Percentiles rank a stretch among this genome's conserved stretches.
These are phyloP conservation scores for Lucilia sericata DNA, from an alignment of 1,140 invertebrate species.

Conservation along the genomic window DNA sequence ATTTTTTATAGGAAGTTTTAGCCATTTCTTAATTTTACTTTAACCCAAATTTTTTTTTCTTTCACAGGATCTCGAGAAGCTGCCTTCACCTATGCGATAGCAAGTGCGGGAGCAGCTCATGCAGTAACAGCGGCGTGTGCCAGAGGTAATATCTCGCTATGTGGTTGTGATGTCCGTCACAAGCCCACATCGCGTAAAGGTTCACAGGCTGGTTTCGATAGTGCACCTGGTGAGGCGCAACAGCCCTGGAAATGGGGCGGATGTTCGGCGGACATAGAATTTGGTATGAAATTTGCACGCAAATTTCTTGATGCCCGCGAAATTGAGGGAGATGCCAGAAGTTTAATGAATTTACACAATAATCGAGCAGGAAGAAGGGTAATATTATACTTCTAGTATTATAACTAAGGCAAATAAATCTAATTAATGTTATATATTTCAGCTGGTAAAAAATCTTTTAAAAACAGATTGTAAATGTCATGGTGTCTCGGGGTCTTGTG, in stretches of 20 bases:
- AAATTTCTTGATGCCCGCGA: conserved; percentile 88
- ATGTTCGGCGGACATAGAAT: conserved; percentile 84
- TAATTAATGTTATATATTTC: conserved; percentile 54
- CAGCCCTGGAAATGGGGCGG: conserved; percentile 87
- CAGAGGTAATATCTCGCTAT: conserved; percentile 86
- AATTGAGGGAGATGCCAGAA: conserved; percentile 83
- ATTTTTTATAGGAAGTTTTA: too few species aligned
- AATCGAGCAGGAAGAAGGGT: conserved; percentile 95
- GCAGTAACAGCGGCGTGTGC: conserved; percentile 91
- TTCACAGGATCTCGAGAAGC: conserved; percentile 86
- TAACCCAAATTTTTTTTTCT: neutral
- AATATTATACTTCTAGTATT: conserved; percentile 51
- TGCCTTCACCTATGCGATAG: conserved; percentile 91
- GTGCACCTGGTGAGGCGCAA: conserved; percentile 51
- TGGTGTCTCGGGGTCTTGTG: conserved; percentile 95
- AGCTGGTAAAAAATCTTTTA: conserved; percentile 87
- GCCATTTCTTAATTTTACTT: too few species aligned
- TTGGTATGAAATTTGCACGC: conserved; percentile 81
- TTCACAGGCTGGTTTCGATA: conserved; percentile 48
- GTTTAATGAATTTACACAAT: conserved; percentile 97
- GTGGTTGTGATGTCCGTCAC: conserved; percentile 80
- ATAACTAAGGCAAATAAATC: neutral
- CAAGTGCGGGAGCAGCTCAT: conserved; percentile 90
- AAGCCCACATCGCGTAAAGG: conserved; percentile 48
- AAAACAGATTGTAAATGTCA: conserved; percentile 95